Percentiles rank a stretch among this genome's conserved stretches.
Conservation (phyloP, 2,888 invertebrate genomes). For the Thysanoteuthis rhombus region DNA sequence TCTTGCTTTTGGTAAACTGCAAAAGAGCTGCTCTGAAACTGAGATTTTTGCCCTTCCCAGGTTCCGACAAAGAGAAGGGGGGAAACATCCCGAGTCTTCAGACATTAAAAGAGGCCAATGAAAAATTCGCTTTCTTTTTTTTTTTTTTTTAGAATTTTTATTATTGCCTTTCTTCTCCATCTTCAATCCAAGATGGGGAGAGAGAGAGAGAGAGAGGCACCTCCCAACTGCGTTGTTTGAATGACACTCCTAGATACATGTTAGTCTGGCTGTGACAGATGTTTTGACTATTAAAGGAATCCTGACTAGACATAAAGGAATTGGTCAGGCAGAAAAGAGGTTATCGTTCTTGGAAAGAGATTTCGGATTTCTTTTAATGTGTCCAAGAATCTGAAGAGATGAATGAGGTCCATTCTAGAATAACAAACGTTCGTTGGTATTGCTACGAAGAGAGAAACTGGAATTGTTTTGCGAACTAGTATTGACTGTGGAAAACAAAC, state of each 20-base stretch:
- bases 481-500: neutral
- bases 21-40: too few relatives aligned
- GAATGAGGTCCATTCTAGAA: neutral
- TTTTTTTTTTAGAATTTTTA: too few relatives aligned
- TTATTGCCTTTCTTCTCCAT: too few relatives aligned
- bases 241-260: neutral
- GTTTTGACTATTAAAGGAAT: neutral
- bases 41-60: too few relatives aligned
- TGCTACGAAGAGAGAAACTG: neutral
- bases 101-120: neutral
- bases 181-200: too few relatives aligned
- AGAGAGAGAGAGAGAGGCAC: neutral
- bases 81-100: neutral
- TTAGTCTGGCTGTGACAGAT: neutral
- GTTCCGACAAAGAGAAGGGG: neutral
- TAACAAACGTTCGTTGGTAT: neutral
- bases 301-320: neutral
- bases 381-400: neutral
- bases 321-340: neutral
- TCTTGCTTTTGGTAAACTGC: neutral
- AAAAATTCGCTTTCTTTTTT: neutral
- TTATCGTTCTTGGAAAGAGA: neutral
- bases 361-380: conserved; percentile 12
- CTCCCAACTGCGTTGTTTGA: neutral
- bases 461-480: neutral